Percentiles rank a stretch among this genome's conserved stretches.
These are phyloP conservation scores for Acropternis orthonyx DNA, from an alignment of 2,797 vertebrate species.

Conservation along the genomic window DNA sequence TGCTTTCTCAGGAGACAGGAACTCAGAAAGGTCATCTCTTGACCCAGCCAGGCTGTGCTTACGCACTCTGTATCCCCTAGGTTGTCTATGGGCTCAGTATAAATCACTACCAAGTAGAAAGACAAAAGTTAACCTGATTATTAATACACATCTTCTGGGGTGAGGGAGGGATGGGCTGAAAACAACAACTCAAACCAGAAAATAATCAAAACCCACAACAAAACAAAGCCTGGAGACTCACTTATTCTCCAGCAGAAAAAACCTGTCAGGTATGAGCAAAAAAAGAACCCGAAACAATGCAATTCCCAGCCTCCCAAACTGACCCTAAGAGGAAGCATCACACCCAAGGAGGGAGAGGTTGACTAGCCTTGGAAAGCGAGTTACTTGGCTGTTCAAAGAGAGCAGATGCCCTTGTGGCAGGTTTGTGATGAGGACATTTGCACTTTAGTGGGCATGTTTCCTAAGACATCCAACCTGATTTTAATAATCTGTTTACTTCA, in stretches of 20 bases:
- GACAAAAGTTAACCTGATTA: background rate
- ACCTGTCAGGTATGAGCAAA: background rate
- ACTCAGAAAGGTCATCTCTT: slow-evolving; percentile 16
- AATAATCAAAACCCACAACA: background rate
- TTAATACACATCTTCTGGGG: background rate
- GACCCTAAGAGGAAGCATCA: background rate
- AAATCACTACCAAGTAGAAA: background rate
- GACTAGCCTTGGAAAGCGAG: background rate
- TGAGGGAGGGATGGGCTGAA: too few species aligned
- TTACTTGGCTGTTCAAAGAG: background rate
- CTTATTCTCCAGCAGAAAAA: background rate
- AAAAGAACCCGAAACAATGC: background rate
- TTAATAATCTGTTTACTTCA: background rate
- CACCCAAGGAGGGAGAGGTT: background rate
- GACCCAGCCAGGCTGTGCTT: background rate
- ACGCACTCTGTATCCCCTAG: background rate
- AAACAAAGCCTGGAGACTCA: background rate
- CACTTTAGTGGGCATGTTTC: background rate
- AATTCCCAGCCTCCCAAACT: background rate
- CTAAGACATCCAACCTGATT: background rate
- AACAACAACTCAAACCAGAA: background rate
- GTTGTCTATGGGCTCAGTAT: background rate
- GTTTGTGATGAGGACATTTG: background rate
- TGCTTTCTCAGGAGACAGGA: slow-evolving; percentile 19
- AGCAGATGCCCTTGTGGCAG: background rate